These are phyloP conservation scores for Drosophila stalkeri DNA, from an alignment of 2,888 invertebrate species.

Conservation along the genomic window DNA sequence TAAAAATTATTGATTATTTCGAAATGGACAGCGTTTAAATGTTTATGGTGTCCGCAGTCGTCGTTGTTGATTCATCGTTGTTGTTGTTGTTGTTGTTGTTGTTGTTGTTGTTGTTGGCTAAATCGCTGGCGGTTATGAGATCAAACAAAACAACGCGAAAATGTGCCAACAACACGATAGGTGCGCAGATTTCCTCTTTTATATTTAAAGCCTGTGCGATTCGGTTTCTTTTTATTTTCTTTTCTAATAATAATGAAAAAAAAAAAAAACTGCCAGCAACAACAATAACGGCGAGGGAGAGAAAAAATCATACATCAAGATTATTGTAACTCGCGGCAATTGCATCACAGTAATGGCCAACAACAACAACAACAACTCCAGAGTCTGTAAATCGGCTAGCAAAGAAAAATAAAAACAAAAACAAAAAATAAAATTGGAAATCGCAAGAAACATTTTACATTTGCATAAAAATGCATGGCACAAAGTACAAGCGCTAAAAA, in stretches of 20 bases:
- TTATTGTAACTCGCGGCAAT: constrained; percentile 81
- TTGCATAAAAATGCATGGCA: constrained; percentile 79
- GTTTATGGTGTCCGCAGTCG: constrained; percentile 69
- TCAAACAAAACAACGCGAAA: constrained; percentile 81
- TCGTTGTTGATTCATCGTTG: constrained; percentile 42
- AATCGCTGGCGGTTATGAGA: constrained; percentile 79
- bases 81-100: constrained; percentile 40
- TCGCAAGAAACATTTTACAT: constrained; percentile 81
- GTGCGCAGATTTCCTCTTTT: constrained; percentile 67
- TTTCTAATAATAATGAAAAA: constrained; percentile 59
- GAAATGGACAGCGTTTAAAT: constrained; percentile 79
- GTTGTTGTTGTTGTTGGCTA: constrained; percentile 36
- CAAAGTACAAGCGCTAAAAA: constrained; percentile 77
- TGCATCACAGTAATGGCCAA: constrained; percentile 77
- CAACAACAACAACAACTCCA: constrained; percentile 28
- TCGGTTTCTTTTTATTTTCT: constrained; percentile 35
- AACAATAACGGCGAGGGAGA: constrained; percentile 47
- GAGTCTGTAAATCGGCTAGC: constrained; percentile 46
- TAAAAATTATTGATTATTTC: constrained; percentile 81
- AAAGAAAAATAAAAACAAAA: constrained; percentile 14
- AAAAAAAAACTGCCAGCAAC: constrained; percentile 28
- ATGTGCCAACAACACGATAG: constrained; percentile 77
- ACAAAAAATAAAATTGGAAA: constrained; percentile 59
- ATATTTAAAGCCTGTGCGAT: constrained; percentile 41
- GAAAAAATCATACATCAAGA: constrained; percentile 79